Evolutionary conservation across 1,140 invertebrate genomes (phyloP).

Genomic region (Andricus grossulariae): DNA sequence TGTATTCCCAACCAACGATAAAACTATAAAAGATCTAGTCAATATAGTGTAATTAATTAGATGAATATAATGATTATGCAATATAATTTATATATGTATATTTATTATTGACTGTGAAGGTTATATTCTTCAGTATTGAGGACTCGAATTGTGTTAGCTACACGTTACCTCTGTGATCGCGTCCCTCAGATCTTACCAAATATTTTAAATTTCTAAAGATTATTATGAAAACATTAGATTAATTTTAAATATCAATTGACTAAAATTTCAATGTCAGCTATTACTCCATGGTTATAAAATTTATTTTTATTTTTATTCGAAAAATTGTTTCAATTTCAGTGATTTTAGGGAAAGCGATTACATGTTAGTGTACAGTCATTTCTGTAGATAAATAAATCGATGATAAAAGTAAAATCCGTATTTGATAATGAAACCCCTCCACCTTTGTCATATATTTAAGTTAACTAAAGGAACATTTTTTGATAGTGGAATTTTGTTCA

Average conservation of each 20-base stretch:
- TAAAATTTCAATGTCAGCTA: neutral
- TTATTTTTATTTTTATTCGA: neutral
- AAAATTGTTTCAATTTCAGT: neutral
- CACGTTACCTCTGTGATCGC: neutral
- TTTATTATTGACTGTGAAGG: too few relatives aligned
- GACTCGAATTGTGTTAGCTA: conserved; percentile 7
- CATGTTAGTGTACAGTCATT: conserved; percentile 4
- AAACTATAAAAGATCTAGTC: too few relatives aligned
- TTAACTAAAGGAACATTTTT: too few relatives aligned
- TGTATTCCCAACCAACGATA: too few relatives aligned
- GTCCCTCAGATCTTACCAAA: neutral
- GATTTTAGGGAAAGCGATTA: neutral
- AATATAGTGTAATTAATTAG: too few relatives aligned
- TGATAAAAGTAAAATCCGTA: neutral
- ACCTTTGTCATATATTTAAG: too few relatives aligned
- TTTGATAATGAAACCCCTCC: neutral
- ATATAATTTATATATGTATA: too few relatives aligned
- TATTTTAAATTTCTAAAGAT: neutral
- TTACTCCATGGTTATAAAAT: neutral
- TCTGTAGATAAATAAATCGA: conserved; percentile 23
- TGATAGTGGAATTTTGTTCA: too few relatives aligned
- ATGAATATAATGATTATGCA: too few relatives aligned
- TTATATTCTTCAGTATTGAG: too few relatives aligned
- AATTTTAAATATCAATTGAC: too few relatives aligned
- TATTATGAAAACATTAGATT: too few relatives aligned